A percentile compares a stretch with the other conserved stretches of the same genome.
These are phyloP conservation scores for Actinemys pallida DNA, from an alignment of 2,113 vertebrate genomes.

Conservation along the genomic window DNA sequence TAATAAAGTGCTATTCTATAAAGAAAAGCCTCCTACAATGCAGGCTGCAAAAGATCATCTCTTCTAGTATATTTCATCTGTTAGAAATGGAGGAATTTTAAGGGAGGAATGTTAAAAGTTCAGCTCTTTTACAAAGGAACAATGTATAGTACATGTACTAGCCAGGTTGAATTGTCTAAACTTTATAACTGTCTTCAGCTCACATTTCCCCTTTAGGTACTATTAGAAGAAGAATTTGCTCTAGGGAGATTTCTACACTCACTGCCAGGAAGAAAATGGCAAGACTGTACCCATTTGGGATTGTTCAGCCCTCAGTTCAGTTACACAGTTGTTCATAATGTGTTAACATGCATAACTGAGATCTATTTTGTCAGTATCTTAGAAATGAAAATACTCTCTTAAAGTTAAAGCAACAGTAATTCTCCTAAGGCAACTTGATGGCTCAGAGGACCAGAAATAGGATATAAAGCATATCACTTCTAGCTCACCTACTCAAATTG, in stretches of 20 bases:
- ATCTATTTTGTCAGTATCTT: not conserved
- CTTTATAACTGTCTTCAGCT: slow-evolving; percentile 37
- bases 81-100: slow-evolving; percentile 13
- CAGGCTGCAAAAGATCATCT: slow-evolving; percentile 32
- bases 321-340: not conserved
- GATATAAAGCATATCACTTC: not conserved
- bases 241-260: not conserved
- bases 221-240: not conserved
- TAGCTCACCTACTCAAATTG: not conserved
- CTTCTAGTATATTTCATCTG: slow-evolving; percentile 57
- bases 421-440: not conserved
- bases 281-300: not conserved
- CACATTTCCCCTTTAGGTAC: slow-evolving; percentile 7
- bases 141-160: slow-evolving; percentile 1
- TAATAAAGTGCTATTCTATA: slow-evolving; percentile 49
- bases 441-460: not conserved
- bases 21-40: slow-evolving; percentile 37
- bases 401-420: not conserved
- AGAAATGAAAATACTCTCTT: not conserved
- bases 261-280: not conserved
- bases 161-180: slow-evolving; percentile 18
- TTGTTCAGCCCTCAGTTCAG: not conserved
- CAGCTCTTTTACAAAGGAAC: slow-evolving; percentile 27
- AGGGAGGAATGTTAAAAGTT: slow-evolving; percentile 45
- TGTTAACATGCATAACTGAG: not conserved